Conservation (phyloP, 2,113 vertebrate species). For the Etia nguti region DNA sequence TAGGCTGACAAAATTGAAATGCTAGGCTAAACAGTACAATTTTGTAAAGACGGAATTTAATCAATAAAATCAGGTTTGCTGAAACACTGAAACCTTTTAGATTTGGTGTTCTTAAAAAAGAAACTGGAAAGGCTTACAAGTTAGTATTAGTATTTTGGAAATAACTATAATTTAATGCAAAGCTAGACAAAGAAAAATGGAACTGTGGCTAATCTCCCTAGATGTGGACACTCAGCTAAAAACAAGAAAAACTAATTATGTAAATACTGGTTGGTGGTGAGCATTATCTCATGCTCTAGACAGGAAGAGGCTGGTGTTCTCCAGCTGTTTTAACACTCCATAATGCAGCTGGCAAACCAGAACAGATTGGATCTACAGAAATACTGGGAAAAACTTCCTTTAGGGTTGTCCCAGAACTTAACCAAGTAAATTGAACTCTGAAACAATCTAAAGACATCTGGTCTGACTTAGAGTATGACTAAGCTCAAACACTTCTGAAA, state of each 20-base stretch:
- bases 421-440: neutral
- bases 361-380: neutral
- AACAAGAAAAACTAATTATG: neutral
- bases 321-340: neutral
- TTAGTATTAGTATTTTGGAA: neutral
- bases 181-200: neutral
- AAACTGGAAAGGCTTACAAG: neutral
- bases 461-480: neutral
- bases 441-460: neutral
- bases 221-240: neutral
- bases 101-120: neutral
- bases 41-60: neutral
- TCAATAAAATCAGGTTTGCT: neutral
- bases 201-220: neutral
- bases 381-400: neutral
- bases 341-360: neutral
- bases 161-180: neutral
- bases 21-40: neutral
- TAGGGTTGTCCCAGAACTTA: neutral
- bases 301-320: neutral
- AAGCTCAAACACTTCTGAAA: neutral
- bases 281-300: neutral
- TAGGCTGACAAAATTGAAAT: neutral
- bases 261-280: neutral
- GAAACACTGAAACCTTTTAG: neutral